Base-by-base conservation (phyloP, 1,140 invertebrate genomes). In the Drosophila sproati region DNA sequence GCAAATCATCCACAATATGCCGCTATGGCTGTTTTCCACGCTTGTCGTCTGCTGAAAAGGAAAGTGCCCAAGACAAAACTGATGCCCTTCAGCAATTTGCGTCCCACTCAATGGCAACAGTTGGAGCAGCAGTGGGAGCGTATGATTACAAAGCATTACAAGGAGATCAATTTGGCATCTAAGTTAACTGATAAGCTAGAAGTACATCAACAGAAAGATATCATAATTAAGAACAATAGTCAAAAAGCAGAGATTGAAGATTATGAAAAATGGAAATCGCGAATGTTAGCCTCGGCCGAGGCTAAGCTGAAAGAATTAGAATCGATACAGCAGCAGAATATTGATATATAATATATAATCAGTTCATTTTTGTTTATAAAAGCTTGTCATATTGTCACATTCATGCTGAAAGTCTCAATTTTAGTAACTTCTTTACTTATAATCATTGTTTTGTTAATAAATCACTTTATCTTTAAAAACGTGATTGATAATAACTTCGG, bases 1-100 rank as follows among this genome's bases (percentile, higher is more conserved):
- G 61, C 86, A 3, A 78, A 73, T 3, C 93, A 93, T 80, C 93
- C 93, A 5, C 93, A 93, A 64, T 93, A 93, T 73, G 86, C 89
- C 28, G 82, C 92, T 4, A 93, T 93, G 73, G 93, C 93, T 4
- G 92, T 93, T 0, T 93, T 91, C 61, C 90, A 92, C 8, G 92
- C 93, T 35, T 93, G 93, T 63, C 93, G 91, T 72, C 81, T 92
- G 28, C 82, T 89, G 6, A 89, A 91, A 39, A 82, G 90, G 8
- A 93, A 92, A 67, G 80, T 92, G 1, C 73, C 90, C 5, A 93
- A 93, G 62, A 4, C 77, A 5, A 91, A 93, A 66, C 55, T 93
- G 4, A 79, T 91, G 66, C 69, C 83, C 8, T 87, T 91, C 47
- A 93, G 93, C 77, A 91, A 93, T 54, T 76, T 93, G 55, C 92